Evolutionary conservation across 1,140 invertebrate genomes (phyloP), one percentile per base, ranked within the genome.

Genomic region (Cepaea nemoralis): DNA sequence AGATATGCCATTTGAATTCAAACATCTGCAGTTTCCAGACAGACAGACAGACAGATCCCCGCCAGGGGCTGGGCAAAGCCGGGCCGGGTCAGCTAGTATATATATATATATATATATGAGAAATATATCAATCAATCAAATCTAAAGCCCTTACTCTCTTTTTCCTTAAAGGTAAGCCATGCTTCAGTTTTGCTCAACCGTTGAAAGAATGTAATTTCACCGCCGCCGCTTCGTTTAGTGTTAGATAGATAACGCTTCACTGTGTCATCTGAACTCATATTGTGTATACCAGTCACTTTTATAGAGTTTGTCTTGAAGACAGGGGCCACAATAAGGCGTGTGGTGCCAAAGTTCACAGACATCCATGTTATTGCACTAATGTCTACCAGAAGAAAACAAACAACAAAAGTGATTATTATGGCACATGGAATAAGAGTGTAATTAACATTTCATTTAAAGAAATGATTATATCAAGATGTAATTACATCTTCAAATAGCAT

Each of bases 131-230:
- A 22, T 55, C 3, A 55, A n/a, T n/a, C n/a, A n/a, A n/a, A n/a
- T n/a, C n/a, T n/a, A n/a, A 70, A 70, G 40, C 35, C 12, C 59
- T 63, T 70, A 70, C 69, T 42, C 40, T 39, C 40, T 70, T n/a
- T 22, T n/a, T 70, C 27, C 40, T 40, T 42, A n/a, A 70, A 39
- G n/a, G 5, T 40, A 5, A 70, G 3, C 19, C 39, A 1, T 6
- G 69, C 69, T 70, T 70, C 69, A 40, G 19, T n/a, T 40, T 39
- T 42, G 24, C 37, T 70, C 35, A 3, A 37, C 35, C 40, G 22
- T 22, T 24, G 22, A 24, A 70, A 40, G 24, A 24, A 24, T 16
- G 8, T 3, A 5, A 70, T 10, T 22, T 70, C 37, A 6, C 69
- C 69, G 10, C 69, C 69, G 1, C 69, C 69, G 40, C 69, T 70